A percentile compares a stretch with the other conserved stretches of the same genome.
phyloP scores from a whole-genome alignment of 2,797 vertebrate genomes.

The Pseudochirops cupreus region DNA sequence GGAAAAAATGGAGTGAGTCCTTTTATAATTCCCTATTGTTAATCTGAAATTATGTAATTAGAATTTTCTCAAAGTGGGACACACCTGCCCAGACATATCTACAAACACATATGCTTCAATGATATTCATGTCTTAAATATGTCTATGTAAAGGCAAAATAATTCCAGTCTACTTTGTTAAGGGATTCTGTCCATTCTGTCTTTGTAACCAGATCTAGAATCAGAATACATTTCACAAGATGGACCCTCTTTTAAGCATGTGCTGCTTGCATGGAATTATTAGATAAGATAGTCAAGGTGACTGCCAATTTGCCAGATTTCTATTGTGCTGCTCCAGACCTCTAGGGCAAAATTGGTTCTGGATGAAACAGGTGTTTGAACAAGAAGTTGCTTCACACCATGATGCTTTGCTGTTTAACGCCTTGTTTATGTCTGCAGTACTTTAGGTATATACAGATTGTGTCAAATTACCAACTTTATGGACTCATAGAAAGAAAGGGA shows the following conservation, averaged over 20 bases:
- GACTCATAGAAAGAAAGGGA: constrained; percentile 37
- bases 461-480: constrained; percentile 41
- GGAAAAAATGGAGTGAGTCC: neutral
- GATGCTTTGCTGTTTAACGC: constrained; percentile 30
- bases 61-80: constrained; percentile 24
- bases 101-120: neutral
- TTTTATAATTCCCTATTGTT: constrained; percentile 10
- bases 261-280: constrained; percentile 10
- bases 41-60: constrained; percentile 16
- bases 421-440: constrained; percentile 39
- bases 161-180: constrained; percentile 32
- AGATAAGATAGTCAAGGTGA: constrained; percentile 70
- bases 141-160: constrained; percentile 4
- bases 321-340: constrained; percentile 66
- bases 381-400: constrained; percentile 56
- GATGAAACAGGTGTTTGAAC: constrained; percentile 67
- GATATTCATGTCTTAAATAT: neutral
- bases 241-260: constrained; percentile 35
- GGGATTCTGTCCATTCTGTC: constrained; percentile 48
- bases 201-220: constrained; percentile 31
- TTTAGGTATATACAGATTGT: constrained; percentile 51
- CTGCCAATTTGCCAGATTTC: constrained; percentile 73
- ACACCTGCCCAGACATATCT: neutral
- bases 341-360: constrained; percentile 66
- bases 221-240: constrained; percentile 50